Base-by-base conservation (phyloP, 2,113 vertebrate species). In the Agelaius phoeniceus region DNA sequence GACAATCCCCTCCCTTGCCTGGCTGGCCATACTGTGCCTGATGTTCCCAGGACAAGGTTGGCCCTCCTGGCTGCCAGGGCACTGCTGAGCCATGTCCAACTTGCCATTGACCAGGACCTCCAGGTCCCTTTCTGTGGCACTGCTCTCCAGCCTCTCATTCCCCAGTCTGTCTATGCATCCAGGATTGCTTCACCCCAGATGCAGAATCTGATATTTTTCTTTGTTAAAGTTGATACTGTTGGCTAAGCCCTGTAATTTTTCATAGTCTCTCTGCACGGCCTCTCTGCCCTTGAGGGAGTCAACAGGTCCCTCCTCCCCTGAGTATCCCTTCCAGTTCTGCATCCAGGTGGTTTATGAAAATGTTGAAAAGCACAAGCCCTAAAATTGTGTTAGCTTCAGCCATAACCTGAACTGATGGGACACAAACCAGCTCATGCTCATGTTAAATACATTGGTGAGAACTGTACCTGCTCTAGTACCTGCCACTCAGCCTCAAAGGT, bases 41-140 rank as follows among this genome's bases (percentile, higher is more conserved):
- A 48, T 68, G 23, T 0, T 0, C 8, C 13, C 28, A n/a, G 37
- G 10, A 39, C 44, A 43, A 0, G 0, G 0, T 0, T 51, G 37
- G 1, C 27, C 3, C 46, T 67, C 27, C 39, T 59, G 69, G 6
- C 19, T 82, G 23, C 46, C 61, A 74, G 61, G 27, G 33, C n/a
- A 59, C 23, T 67, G 27, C 52, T 59, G 33, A 0, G 0, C 30
- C 19, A 5, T 17, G 1, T 39, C 3, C 16, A 21, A 4, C 4
- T 5, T 66, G 4, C 1, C 4, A 6, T 1, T 0, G 2, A 21
- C 28, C 41, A 74, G 27, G 6, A 44, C 5, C 9, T 9, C 9
- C 26, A 57, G 6, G 9, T 20, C 3, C 15, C 6, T 59, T 59
- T 28, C 8, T 8, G 2, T 7, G 16, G 13, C 13, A 1, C 15